phyloP scores from a whole-genome alignment of 2,888 invertebrate species.

The Drosophila incognita region DNA sequence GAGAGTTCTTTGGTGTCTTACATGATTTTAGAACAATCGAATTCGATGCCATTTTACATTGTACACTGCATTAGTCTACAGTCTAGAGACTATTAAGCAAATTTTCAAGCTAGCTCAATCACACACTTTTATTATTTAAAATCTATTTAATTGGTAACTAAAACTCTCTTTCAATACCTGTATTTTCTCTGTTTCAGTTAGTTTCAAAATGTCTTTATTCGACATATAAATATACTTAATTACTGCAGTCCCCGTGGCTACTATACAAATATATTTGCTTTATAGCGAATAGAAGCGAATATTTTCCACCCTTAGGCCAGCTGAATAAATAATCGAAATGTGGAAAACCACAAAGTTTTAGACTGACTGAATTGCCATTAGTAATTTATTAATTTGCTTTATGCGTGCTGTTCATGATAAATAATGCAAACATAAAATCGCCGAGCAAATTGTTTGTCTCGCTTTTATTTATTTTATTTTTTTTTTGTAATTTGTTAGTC shows the following conservation, averaged over 20 bases:
- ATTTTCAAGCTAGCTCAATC: background rate
- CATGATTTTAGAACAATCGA: background rate
- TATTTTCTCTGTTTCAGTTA: background rate
- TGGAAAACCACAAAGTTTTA: conserved; percentile 48
- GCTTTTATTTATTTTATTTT: background rate
- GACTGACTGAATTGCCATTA: conserved; percentile 40
- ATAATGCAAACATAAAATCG: conserved; percentile 36
- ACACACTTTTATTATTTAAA: background rate
- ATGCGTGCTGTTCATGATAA: conserved; percentile 50
- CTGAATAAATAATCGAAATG: conserved; percentile 45
- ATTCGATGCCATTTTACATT: no score
- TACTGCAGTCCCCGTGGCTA: conserved; percentile 5
- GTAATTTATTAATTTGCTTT: conserved; percentile 53
- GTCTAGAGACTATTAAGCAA: background rate
- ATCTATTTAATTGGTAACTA: background rate
- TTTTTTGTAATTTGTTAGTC: conserved; percentile 11
- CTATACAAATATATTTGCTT: conserved; percentile 15
- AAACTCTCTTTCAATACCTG: background rate
- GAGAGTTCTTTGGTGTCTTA: background rate
- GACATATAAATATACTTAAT: background rate
- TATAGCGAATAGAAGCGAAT: conserved; percentile 19
- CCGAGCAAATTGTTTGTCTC: conserved; percentile 32
- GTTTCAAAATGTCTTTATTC: background rate
- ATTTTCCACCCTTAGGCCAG: conserved; percentile 22
- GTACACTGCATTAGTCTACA: background rate